Evolutionary conservation across 2,888 invertebrate species (phyloP).

Genomic region (Lissocephala sabroskyi): DNA sequence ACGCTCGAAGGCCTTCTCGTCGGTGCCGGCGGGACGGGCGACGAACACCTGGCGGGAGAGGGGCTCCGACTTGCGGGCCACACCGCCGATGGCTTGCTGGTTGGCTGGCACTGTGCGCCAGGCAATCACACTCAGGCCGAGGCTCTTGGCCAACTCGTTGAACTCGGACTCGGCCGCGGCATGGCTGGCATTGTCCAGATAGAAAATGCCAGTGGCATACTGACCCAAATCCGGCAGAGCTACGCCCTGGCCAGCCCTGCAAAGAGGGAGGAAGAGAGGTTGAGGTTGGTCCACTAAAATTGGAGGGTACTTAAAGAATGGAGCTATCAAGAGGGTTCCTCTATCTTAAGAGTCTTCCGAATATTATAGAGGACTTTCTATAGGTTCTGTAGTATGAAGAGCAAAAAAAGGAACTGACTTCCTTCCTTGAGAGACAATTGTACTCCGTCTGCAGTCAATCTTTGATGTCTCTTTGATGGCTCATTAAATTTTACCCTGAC

Average conservation of each 20-base stretch:
- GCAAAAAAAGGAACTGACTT: too few relatives aligned
- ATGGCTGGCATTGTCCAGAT: conserved; percentile 88
- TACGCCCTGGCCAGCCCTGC: conserved; percentile 85
- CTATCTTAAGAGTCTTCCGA: too few relatives aligned
- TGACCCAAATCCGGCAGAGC: conserved; percentile 88
- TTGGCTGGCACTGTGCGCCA: conserved; percentile 97
- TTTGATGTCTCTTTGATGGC: too few relatives aligned
- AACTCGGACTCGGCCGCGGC: conserved; percentile 87
- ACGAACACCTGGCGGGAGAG: conserved; percentile 96
- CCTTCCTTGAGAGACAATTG: too few relatives aligned
- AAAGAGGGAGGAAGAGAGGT: conserved; percentile 32
- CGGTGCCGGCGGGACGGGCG: conserved; percentile 74
- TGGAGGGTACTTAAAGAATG: too few relatives aligned
- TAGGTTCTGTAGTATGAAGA: too few relatives aligned
- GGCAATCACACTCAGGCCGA: conserved; percentile 87
- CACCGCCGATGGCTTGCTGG: conserved; percentile 87
- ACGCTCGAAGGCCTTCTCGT: conserved; percentile 71
- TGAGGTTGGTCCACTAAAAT: too few relatives aligned
- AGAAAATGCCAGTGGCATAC: conserved; percentile 98
- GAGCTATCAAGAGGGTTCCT: too few relatives aligned
- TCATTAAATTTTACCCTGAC: too few relatives aligned
- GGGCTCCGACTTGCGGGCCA: conserved; percentile 95
- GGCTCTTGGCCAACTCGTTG: conserved; percentile 83
- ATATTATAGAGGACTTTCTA: too few relatives aligned
- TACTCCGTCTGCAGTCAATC: too few relatives aligned